Evolutionary conservation across 2,888 invertebrate species (phyloP), one percentile per base, ranked within the genome.

Genomic region (Deilephila porcellus): DNA sequence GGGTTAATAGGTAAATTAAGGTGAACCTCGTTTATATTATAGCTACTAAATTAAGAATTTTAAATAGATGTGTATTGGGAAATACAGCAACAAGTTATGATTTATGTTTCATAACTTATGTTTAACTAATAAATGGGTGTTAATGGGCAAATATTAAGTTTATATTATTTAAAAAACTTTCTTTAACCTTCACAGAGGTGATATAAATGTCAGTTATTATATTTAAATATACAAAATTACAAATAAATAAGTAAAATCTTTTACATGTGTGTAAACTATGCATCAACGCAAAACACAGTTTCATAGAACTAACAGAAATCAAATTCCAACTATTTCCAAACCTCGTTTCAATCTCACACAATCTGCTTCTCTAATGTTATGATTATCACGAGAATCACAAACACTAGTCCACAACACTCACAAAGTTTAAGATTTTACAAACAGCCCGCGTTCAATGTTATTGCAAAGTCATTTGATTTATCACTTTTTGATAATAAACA

Each of bases 401-500:
- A 76, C 73, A 74, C 67, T 52, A 52, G 25, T 67, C 77, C 79
- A 83, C 83, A 63, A 63, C 67, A 67, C 67, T 67, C 76, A 82
- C 74, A 77, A 74, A 79, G 80, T 77, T 80, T 75, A 74, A 45
- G 45, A 45, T 78, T 83, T 78, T 83, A 87, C 84, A 79, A 76
- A 81, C 78, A 81, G 67, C 20, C 63, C 34, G n/a, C 34, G 71
- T 82, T 83, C 78, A 84, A 82, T 82, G 85, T 90, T 90, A 90
- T 88, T 88, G 93, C 92, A 90, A 86, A 92, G 93, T 94, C 93
- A 93, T 91, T 92, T 91, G 91, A 93, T 93, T 91, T 93, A 92
- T 93, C 93, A 93, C 94, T 93, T 92, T 93, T 92, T 93, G 87
- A 91, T 93, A 88, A 93, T 92, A 93, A 94, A 94, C 93, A 94